A percentile compares a stretch with the other conserved stretches of the same genome.
Evolutionary conservation across 2,888 invertebrate species (phyloP).

Genomic region (Bellardia pandia): DNA sequence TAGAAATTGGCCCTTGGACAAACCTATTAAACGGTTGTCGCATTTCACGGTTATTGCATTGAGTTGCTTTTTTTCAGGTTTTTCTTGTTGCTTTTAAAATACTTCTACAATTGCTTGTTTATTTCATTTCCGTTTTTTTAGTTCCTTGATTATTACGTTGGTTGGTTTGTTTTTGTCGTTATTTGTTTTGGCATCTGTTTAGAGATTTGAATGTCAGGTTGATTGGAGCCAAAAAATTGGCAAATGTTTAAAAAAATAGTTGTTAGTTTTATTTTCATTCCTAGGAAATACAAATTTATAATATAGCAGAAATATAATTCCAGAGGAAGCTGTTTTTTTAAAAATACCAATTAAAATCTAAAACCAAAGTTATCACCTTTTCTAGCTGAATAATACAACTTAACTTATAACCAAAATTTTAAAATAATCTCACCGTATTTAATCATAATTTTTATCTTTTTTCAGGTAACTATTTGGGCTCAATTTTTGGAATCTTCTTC

Average conservation of each 20-base stretch:
- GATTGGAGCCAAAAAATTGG: constrained; percentile 47
- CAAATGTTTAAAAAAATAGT: neutral
- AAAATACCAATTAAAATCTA: too few species aligned
- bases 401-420: too few species aligned
- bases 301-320: too few species aligned
- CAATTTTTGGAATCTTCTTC: too few species aligned
- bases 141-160: neutral
- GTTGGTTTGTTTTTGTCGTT: constrained; percentile 18
- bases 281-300: neutral
- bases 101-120: constrained; percentile 61
- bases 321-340: too few species aligned
- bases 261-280: neutral
- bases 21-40: constrained; percentile 73
- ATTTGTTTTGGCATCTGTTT: constrained; percentile 67
- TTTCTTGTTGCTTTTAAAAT: constrained; percentile 33
- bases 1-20: constrained; percentile 59
- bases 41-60: constrained; percentile 72
- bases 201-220: constrained; percentile 64
- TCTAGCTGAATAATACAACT: too few species aligned
- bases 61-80: constrained; percentile 13
- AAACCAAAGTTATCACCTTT: too few species aligned
- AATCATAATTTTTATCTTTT: too few species aligned
- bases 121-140: constrained; percentile 63
- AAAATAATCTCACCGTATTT: too few species aligned
- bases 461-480: too few species aligned